Conservation (phyloP, 2,113 vertebrate genomes). For the Ammodytes dubius region DNA sequence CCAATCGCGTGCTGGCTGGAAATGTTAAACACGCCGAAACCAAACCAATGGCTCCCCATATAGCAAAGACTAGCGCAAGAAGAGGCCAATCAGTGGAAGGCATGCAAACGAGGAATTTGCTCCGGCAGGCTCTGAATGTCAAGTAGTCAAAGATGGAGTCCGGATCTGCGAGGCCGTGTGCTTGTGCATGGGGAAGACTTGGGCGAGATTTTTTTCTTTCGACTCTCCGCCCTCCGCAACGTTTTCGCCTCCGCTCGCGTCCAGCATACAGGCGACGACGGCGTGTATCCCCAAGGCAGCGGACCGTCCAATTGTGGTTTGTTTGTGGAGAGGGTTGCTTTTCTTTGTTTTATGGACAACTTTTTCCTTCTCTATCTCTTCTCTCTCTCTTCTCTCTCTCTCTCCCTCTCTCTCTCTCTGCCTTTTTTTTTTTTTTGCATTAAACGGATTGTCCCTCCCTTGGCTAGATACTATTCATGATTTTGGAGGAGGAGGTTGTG, state of each 20-base stretch:
- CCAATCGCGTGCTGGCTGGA: constrained; percentile 79
- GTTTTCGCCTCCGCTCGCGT: constrained; percentile 28
- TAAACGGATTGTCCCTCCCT: constrained; percentile 85
- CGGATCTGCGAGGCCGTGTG: constrained; percentile 90
- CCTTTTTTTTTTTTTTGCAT: constrained; percentile 38
- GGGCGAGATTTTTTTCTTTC: constrained; percentile 38
- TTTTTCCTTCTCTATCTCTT: constrained; percentile 79
- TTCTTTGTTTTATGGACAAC: constrained; percentile 83
- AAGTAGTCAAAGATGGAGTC: constrained; percentile 99
- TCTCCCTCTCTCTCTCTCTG: neutral
- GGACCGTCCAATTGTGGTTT: constrained; percentile 50
- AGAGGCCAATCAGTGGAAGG: constrained; percentile 86
- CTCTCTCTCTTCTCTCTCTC: neutral
- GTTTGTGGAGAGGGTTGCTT: constrained; percentile 68
- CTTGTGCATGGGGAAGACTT: constrained; percentile 83
- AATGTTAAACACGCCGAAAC: constrained; percentile 84
- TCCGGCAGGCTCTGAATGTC: constrained; percentile 95
- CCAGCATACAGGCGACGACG: constrained; percentile 51
- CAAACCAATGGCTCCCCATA: constrained; percentile 84
- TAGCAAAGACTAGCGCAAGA: constrained; percentile 91
- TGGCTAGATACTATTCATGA: constrained; percentile 86
- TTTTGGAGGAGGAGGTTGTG: constrained; percentile 72
- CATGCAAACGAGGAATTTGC: constrained; percentile 92
- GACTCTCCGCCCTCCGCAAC: constrained; percentile 46
- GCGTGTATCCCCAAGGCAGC: constrained; percentile 34